Percentiles rank a stretch among this genome's conserved stretches.
These are phyloP conservation scores for Danaus plexippus DNA, from an alignment of 1,140 invertebrate genomes.

Conservation along the genomic window DNA sequence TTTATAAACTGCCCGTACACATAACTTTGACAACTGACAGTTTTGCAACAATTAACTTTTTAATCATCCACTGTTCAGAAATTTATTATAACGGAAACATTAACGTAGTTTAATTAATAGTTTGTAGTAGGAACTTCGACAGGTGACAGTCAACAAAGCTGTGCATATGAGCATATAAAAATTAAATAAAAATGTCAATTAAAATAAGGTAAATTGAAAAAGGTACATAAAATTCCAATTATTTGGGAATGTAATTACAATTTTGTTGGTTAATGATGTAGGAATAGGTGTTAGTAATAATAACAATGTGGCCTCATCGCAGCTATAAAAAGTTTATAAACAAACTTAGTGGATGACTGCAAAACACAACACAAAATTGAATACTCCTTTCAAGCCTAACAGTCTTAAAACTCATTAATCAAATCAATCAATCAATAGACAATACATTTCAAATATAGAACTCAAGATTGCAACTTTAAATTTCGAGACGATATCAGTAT, in stretches of 20 bases:
- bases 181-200: constrained; percentile 11
- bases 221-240: constrained; percentile 30
- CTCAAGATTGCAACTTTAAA: constrained; percentile 5
- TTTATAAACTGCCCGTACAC: too few species aligned
- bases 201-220: constrained; percentile 20
- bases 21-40: too few species aligned
- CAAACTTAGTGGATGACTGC: constrained; percentile 62
- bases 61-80: too few species aligned
- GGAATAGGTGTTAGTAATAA: constrained; percentile 7
- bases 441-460: constrained; percentile 10
- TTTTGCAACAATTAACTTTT: too few species aligned
- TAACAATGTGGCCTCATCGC: constrained; percentile 49
- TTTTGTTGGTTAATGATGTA: constrained; percentile 8
- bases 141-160: too few species aligned
- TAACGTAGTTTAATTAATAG: too few species aligned
- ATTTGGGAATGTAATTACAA: constrained; percentile 22
- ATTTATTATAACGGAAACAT: too few species aligned
- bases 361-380: constrained; percentile 29
- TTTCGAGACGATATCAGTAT: background rate
- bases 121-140: too few species aligned
- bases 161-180: constrained; percentile 1
- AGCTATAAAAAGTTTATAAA: constrained; percentile 56
- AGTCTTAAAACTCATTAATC: constrained; percentile 29
- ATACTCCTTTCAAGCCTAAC: constrained; percentile 26
- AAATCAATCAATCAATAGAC: constrained; percentile 23